Evolutionary conservation across 2,888 invertebrate genomes (phyloP).

Genomic region (Metalampra italica): DNA sequence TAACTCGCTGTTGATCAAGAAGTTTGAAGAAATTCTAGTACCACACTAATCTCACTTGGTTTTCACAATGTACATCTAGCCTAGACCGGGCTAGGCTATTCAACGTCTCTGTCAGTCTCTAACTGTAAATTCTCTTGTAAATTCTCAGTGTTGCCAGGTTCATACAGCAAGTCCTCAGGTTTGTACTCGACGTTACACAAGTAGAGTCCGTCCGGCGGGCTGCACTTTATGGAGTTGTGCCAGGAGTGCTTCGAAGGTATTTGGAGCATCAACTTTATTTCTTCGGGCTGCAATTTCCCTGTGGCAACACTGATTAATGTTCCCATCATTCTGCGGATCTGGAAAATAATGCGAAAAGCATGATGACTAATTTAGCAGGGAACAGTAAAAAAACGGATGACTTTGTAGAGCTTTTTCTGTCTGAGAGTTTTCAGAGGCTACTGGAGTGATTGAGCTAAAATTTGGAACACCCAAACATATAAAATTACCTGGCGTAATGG

Average conservation of each 20-base stretch:
- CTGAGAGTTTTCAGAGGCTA: too few species aligned
- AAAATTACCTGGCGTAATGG: too few species aligned
- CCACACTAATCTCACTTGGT: not conserved
- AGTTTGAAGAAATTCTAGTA: not conserved
- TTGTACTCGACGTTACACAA: constrained; percentile 85
- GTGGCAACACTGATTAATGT: constrained; percentile 80
- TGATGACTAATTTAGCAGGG: too few species aligned
- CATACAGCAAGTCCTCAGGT: constrained; percentile 75
- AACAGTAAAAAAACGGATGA: too few species aligned
- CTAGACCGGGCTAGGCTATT: too few species aligned
- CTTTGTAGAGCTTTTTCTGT: too few species aligned
- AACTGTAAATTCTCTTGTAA: too few species aligned
- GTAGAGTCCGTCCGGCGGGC: constrained; percentile 85
- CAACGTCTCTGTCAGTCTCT: too few species aligned
- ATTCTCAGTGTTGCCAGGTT: not conserved
- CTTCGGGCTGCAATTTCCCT: constrained; percentile 79
- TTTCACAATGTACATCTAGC: not conserved
- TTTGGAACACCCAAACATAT: too few species aligned
- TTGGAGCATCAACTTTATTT: constrained; percentile 87
- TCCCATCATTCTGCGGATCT: constrained; percentile 89
- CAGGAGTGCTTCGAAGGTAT: constrained; percentile 86
- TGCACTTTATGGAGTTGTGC: constrained; percentile 65
- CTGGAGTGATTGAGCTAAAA: too few species aligned
- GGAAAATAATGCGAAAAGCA: constrained; percentile 21
- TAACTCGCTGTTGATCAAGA: too few species aligned